Conservation (phyloP, 1,140 invertebrate species). For the Ctenoplectra terminalis region DNA sequence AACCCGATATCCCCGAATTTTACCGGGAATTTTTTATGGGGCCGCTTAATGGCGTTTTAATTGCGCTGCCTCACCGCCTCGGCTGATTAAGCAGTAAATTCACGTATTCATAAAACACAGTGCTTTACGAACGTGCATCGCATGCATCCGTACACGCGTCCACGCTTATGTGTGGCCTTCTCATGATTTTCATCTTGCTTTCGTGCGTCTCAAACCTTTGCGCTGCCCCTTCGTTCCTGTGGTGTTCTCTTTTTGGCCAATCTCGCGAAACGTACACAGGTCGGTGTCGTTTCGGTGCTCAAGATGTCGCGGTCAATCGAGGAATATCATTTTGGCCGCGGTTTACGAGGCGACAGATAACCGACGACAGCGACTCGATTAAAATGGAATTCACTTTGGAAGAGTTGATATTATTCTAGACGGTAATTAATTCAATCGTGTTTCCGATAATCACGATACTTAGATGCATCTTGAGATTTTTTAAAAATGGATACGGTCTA, state of each 20-base stretch:
- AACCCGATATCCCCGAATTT: constrained; percentile 74
- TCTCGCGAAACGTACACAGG: constrained; percentile 27
- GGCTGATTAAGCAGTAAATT: constrained; percentile 78
- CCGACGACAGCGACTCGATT: neutral
- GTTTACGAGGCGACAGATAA: constrained; percentile 52
- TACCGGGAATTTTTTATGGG: constrained; percentile 71
- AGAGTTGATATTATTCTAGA: constrained; percentile 34
- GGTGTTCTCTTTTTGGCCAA: neutral
- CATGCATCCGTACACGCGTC: no score
- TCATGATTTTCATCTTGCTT: constrained; percentile 40
- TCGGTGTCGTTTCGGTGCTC: constrained; percentile 26
- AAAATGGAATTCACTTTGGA: constrained; percentile 20
- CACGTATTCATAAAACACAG: constrained; percentile 72
- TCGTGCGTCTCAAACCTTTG: neutral
- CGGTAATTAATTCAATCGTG: constrained; percentile 34
- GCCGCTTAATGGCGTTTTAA: constrained; percentile 76
- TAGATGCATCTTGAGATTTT: neutral
- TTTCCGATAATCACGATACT: constrained; percentile 10
- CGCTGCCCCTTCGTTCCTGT: neutral
- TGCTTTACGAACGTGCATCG: constrained; percentile 64
- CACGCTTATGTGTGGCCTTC: neutral
- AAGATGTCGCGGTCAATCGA: constrained; percentile 39
- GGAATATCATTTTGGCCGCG: constrained; percentile 24
- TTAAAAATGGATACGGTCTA: constrained; percentile 6
- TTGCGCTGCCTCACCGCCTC: constrained; percentile 65